Evolutionary conservation across 2,888 invertebrate species (phyloP).

Genomic region (Eristalinus sepulchralis): DNA sequence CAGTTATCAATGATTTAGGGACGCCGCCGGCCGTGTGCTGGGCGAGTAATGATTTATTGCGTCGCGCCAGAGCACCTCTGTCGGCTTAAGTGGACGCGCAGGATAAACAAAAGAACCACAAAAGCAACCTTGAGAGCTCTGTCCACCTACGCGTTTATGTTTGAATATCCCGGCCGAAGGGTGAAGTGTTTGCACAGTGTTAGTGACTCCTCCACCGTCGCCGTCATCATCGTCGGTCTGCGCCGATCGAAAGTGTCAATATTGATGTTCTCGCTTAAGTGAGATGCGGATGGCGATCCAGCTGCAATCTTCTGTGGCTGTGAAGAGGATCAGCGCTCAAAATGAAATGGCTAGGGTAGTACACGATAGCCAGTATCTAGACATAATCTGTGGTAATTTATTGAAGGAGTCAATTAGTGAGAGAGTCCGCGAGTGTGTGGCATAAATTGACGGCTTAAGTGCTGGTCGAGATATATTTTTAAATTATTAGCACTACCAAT

Average conservation of each 20-base stretch:
- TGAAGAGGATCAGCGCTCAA: constrained; percentile 8
- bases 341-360: constrained; percentile 10
- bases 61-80: background rate
- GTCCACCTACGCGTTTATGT: background rate
- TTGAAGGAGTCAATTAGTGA: constrained; percentile 28
- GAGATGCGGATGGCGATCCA: background rate
- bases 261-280: constrained; percentile 61
- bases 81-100: background rate
- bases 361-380: constrained; percentile 32
- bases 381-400: constrained; percentile 34
- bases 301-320: background rate
- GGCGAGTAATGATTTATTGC: background rate
- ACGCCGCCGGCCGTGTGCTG: background rate
- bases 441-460: constrained; percentile 28
- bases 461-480: constrained; percentile 2
- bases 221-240: background rate
- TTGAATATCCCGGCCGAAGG: background rate
- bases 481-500: background rate
- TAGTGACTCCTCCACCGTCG: background rate
- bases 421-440: constrained; percentile 1
- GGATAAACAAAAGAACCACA: background rate
- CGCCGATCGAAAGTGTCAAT: constrained; percentile 52
- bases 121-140: background rate
- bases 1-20: background rate
- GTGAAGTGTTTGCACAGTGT: background rate